Evolutionary conservation across 2,113 vertebrate species (phyloP).

Genomic region (Columbina picui): DNA sequence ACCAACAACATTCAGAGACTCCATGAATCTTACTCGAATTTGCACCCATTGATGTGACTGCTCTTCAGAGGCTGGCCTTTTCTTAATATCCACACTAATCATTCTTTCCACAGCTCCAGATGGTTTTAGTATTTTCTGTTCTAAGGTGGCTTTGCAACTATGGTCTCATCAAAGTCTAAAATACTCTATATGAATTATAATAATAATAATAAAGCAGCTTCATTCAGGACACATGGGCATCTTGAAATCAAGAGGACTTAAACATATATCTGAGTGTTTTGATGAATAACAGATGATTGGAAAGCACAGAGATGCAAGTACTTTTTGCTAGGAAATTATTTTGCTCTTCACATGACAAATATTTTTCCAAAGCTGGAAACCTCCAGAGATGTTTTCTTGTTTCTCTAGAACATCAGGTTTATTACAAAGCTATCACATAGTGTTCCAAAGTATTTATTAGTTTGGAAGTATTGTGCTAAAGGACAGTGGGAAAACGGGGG

Average conservation of each 20-base stretch:
- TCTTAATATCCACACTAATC: not conserved
- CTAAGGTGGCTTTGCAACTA: not conserved
- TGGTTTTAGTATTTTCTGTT: not conserved
- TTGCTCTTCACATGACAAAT: not conserved
- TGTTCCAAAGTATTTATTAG: not conserved
- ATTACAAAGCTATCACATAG: not conserved
- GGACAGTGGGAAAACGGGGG: not conserved
- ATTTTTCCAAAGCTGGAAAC: not conserved
- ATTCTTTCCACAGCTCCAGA: not conserved
- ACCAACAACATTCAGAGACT: not conserved
- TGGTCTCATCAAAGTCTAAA: not conserved
- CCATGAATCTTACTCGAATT: not conserved
- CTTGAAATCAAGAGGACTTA: not conserved
- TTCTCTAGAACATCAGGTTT: not conserved
- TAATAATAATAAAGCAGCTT: not conserved
- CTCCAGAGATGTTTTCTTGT: not conserved
- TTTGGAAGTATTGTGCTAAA: not conserved
- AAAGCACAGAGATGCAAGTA: not conserved
- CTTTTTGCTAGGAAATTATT: not conserved
- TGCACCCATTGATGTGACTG: not conserved
- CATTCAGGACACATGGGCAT: not conserved
- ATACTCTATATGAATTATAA: not conserved
- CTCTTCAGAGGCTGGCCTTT: not conserved
- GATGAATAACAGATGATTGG: not conserved
- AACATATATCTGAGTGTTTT: not conserved